Conservation (phyloP, 2,888 invertebrate genomes). For the Tribolium freemani region DNA sequence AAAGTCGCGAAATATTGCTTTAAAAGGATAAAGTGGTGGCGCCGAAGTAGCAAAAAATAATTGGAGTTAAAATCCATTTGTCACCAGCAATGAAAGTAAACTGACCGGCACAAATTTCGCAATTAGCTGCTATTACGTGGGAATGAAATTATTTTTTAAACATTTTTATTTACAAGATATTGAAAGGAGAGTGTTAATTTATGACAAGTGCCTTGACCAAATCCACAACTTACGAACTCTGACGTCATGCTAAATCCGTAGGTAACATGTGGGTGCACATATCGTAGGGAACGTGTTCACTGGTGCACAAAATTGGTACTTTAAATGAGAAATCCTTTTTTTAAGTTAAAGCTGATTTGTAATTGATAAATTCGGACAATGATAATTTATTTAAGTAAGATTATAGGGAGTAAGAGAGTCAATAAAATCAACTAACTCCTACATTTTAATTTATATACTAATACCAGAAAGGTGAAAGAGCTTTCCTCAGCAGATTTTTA, state of each 20-base stretch:
- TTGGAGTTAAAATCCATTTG: neutral
- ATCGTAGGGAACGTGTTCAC: neutral
- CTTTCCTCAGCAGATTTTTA: no score
- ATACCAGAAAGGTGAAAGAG: no score
- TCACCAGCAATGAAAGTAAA: neutral
- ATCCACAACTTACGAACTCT: neutral
- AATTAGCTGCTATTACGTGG: neutral
- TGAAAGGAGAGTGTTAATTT: slow-evolving; percentile 1
- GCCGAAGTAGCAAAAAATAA: neutral
- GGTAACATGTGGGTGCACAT: neutral
- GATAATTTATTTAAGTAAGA: no score
- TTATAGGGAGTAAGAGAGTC: no score
- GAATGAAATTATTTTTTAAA: neutral
- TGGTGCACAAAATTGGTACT: neutral
- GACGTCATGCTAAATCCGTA: neutral
- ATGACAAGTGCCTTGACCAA: neutral
- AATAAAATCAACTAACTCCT: no score
- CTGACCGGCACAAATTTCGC: neutral
- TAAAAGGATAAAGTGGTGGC: neutral
- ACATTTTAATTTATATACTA: no score
- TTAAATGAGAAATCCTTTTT: neutral
- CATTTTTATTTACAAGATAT: neutral
- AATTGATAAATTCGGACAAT: no score
- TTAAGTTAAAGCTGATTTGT: no score
- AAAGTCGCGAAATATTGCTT: neutral